These are phyloP conservation scores for Gastrophryne carolinensis DNA, from an alignment of 2,797 vertebrate species.

Conservation along the genomic window DNA sequence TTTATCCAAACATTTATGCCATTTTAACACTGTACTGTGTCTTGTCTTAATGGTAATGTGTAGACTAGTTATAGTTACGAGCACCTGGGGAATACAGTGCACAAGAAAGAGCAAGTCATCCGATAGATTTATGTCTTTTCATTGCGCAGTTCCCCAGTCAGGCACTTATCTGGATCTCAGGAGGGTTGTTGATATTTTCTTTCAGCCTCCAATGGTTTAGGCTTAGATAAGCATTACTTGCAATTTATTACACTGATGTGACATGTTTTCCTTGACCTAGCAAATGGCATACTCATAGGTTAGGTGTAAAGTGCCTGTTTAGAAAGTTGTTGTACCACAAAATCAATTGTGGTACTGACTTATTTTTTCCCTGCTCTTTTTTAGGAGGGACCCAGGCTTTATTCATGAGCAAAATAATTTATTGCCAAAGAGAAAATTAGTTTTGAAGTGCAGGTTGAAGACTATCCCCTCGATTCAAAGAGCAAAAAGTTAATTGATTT, in stretches of 20 bases:
- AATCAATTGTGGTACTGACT: neutral
- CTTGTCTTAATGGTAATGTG: neutral
- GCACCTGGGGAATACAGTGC: neutral
- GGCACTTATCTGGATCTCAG: neutral
- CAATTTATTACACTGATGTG: neutral
- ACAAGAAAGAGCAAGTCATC: neutral
- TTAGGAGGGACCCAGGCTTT: too few relatives aligned
- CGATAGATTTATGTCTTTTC: neutral
- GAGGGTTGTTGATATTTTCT: neutral
- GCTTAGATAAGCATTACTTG: neutral
- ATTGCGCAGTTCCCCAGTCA: neutral
- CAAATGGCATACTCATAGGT: neutral
- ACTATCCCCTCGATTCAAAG: too few relatives aligned
- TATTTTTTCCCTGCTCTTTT: neutral
- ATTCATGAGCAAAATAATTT: too few relatives aligned
- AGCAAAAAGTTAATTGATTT: too few relatives aligned
- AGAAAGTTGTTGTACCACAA: neutral
- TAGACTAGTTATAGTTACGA: neutral
- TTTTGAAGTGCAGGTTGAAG: too few relatives aligned
- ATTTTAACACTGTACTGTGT: neutral
- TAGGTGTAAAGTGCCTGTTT: neutral
- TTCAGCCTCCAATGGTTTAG: neutral
- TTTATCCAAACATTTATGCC: too few relatives aligned
- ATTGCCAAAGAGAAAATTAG: too few relatives aligned
- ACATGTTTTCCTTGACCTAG: conserved; percentile 2